Conservation (phyloP, 2,888 invertebrate genomes). For the Tenthredo scrophulariae region DNA sequence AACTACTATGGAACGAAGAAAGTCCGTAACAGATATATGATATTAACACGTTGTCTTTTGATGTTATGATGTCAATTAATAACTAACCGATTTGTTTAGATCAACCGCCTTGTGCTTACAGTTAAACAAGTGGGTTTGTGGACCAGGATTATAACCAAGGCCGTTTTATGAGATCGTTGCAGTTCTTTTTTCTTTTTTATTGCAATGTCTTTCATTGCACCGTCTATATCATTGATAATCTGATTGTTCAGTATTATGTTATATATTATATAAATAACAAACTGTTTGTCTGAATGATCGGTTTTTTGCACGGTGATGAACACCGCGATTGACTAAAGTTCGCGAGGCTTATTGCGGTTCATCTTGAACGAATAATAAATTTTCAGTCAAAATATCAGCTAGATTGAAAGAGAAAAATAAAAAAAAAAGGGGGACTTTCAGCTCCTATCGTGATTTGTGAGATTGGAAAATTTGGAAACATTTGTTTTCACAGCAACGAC, state of each 20-base stretch:
- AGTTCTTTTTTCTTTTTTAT: not conserved
- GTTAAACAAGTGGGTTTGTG: constrained; percentile 3
- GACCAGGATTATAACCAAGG: constrained; percentile 6
- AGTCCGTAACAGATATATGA: not conserved
- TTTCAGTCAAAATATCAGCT: not conserved
- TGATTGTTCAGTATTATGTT: not conserved
- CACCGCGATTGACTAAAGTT: not conserved
- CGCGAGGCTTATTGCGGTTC: not conserved
- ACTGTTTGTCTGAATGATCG: too few species aligned
- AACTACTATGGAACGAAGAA: not conserved
- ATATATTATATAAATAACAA: not conserved
- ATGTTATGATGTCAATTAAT: not conserved
- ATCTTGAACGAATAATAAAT: not conserved
- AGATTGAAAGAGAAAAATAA: not conserved
- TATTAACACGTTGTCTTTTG: not conserved
- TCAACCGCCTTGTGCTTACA: not conserved
- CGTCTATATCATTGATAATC: not conserved
- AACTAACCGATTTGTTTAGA: not conserved
- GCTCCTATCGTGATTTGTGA: not conserved
- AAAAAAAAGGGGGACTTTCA: not conserved
- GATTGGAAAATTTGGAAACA: not conserved
- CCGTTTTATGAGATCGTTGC: not conserved
- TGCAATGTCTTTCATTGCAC: not conserved
- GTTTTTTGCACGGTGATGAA: not conserved
- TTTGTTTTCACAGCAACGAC: not conserved